Conservation (phyloP, 2,113 vertebrate species). For the Poicephalus meyeri region DNA sequence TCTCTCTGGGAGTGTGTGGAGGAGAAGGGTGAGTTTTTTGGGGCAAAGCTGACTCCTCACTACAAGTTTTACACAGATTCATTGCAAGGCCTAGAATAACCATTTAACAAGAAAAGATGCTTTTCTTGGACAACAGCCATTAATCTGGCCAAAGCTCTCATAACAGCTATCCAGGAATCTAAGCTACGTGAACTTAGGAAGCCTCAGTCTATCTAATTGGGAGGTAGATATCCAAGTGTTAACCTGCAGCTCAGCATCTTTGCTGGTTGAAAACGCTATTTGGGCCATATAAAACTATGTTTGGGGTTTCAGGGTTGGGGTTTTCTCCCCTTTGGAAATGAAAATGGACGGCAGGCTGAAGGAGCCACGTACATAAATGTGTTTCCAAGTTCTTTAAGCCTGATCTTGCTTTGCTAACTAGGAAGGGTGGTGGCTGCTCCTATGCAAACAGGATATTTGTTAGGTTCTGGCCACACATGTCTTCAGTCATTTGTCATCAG, state of each 20-base stretch:
- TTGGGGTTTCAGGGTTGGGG: background rate
- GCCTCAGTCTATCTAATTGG: background rate
- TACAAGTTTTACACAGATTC: background rate
- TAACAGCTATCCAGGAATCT: background rate
- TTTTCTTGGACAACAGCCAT: constrained; percentile 24
- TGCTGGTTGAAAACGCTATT: background rate
- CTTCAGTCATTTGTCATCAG: background rate
- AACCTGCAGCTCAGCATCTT: background rate
- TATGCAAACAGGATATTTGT: background rate
- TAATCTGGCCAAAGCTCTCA: background rate
- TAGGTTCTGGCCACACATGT: background rate
- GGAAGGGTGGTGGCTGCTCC: background rate
- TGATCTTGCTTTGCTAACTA: background rate
- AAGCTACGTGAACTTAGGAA: background rate
- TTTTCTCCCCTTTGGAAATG: background rate
- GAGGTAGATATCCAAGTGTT: background rate
- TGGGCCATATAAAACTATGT: background rate
- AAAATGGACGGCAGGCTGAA: background rate
- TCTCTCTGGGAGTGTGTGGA: background rate
- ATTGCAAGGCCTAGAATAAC: background rate
- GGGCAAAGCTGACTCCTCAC: background rate
- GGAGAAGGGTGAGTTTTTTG: background rate
- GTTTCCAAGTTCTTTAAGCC: background rate
- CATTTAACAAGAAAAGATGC: background rate
- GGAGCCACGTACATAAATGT: background rate